Conservation (phyloP, 2,888 invertebrate genomes). For the Pyrocoelia pectoralis region DNA sequence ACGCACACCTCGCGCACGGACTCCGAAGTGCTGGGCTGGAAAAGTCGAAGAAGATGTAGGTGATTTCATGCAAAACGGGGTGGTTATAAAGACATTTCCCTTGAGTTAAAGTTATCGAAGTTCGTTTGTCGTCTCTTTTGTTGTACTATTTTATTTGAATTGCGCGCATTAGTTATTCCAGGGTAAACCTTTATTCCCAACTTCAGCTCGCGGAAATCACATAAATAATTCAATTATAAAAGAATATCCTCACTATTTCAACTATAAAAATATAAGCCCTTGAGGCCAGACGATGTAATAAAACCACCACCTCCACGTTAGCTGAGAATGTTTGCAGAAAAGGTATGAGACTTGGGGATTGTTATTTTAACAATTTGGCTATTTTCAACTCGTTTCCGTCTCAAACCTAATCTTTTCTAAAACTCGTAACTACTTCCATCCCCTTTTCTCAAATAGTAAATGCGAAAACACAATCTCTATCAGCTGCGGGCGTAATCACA, state of each 20-base stretch:
- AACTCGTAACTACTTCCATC: slow-evolving; percentile 32
- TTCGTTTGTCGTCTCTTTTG: slow-evolving; percentile 41
- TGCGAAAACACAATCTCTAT: slow-evolving; percentile 34
- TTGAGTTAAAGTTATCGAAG: slow-evolving; percentile 43
- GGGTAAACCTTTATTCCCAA: neutral
- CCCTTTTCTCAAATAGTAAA: slow-evolving; percentile 25
- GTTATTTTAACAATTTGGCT: slow-evolving; percentile 27
- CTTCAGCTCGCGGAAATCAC: neutral
- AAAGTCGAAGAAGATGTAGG: slow-evolving; percentile 38
- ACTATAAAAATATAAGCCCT: neutral
- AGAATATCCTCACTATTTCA: neutral
- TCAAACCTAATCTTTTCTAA: slow-evolving; percentile 34
- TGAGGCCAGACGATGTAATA: slow-evolving; percentile 13
- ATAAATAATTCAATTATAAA: neutral
- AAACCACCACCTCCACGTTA: neutral
- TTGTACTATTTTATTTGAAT: slow-evolving; percentile 20
- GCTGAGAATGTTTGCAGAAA: slow-evolving; percentile 8
- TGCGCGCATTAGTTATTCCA: slow-evolving; percentile 11
- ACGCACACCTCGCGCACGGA: slow-evolving; percentile 45
- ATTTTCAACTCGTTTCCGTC: slow-evolving; percentile 30
- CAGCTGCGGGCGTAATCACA: slow-evolving; percentile 50
- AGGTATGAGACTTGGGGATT: slow-evolving; percentile 13
- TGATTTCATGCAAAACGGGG: slow-evolving; percentile 41
- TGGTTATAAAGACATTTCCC: slow-evolving; percentile 49
- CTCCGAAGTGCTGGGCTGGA: slow-evolving; percentile 35